Percentiles rank a stretch among this genome's conserved stretches.
These are phyloP conservation scores for Boleophthalmus pectinirostris DNA, from an alignment of 2,113 vertebrate species.

Conservation along the genomic window DNA sequence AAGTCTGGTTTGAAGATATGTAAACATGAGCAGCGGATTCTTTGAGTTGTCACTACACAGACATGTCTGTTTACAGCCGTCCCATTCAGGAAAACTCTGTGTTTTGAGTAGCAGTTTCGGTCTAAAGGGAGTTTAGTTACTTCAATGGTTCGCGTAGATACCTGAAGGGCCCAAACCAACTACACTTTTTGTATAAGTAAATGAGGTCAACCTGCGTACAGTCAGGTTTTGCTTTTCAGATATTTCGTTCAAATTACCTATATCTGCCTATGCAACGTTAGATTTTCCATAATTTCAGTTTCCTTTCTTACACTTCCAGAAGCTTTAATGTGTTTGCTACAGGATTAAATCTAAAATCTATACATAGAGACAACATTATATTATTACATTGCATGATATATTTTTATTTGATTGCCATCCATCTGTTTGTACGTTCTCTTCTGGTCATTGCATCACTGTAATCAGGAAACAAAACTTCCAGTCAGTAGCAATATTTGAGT, in stretches of 20 bases:
- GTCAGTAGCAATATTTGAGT: not conserved
- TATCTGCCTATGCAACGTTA: not conserved
- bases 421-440: not conserved
- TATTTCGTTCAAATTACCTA: not conserved
- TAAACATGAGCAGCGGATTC: not conserved
- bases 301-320: too few species aligned
- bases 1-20: too few species aligned
- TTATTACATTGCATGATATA: too few species aligned
- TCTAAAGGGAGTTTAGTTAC: not conserved
- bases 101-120: slow-evolving; percentile 4
- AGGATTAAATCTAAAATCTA: too few species aligned
- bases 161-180: not conserved
- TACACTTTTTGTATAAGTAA: not conserved
- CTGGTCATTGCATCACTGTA: not conserved
- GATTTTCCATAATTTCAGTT: too few species aligned
- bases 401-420: not conserved
- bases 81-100: not conserved
- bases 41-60: not conserved
- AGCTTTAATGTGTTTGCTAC: too few species aligned
- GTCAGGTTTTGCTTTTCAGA: not conserved
- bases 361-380: too few species aligned
- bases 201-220: not conserved
- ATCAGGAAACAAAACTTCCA: not conserved
- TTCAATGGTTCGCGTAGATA: not conserved
- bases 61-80: not conserved